Evolutionary conservation across 2,113 vertebrate species (phyloP).

Genomic region (Gasterosteus aculeatus): DNA sequence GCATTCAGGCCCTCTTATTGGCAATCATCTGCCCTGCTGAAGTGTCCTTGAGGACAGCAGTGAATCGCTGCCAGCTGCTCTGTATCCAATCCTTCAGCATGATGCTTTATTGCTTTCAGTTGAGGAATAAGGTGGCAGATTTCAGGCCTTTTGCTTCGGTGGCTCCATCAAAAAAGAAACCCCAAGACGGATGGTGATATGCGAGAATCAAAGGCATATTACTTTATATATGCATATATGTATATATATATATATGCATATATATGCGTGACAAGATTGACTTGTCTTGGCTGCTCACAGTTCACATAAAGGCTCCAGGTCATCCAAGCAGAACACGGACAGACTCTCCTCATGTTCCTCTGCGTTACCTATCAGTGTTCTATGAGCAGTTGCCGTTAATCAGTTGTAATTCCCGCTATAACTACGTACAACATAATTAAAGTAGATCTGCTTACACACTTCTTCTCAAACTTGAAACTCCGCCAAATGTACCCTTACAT

Average conservation of each 20-base stretch:
- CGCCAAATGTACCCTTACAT: slow-evolving; percentile 35
- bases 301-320: slow-evolving; percentile 59
- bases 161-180: background rate
- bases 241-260: background rate
- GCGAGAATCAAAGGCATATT: slow-evolving; percentile 2
- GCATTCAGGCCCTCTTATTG: slow-evolving; percentile 17
- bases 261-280: too few species aligned
- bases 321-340: slow-evolving; percentile 61
- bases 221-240: background rate
- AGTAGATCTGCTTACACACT: slow-evolving; percentile 39
- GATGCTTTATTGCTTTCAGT: slow-evolving; percentile 25
- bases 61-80: slow-evolving; percentile 44
- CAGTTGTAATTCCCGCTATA: background rate
- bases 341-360: slow-evolving; percentile 31
- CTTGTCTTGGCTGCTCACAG: slow-evolving; percentile 4
- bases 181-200: background rate
- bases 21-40: slow-evolving; percentile 27
- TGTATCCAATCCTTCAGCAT: slow-evolving; percentile 14
- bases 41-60: slow-evolving; percentile 49
- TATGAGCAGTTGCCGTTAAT: slow-evolving; percentile 11
- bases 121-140: background rate
- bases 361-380: background rate
- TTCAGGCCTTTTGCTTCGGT: slow-evolving; percentile 6
- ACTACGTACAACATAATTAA: slow-evolving; percentile 7
- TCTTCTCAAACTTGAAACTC: slow-evolving; percentile 5